A percentile compares a stretch with the other conserved stretches of the same genome.
Evolutionary conservation across 2,113 vertebrate genomes (phyloP).

Genomic region (Cyanocitta stelleri): DNA sequence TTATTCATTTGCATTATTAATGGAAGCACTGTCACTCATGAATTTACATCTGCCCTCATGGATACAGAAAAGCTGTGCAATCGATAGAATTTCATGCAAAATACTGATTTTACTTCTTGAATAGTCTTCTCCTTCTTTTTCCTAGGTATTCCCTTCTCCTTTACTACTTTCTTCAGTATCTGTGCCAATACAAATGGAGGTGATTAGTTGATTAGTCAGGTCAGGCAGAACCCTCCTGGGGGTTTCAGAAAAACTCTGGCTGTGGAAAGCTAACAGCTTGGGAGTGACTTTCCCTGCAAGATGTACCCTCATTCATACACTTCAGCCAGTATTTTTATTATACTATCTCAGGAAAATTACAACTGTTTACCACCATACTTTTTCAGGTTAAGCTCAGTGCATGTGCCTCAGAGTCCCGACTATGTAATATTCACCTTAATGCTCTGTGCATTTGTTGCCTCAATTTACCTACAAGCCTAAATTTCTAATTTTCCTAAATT

Average conservation of each 20-base stretch:
- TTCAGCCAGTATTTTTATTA: background rate
- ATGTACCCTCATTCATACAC: background rate
- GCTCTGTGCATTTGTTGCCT: background rate
- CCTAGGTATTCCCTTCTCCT: background rate
- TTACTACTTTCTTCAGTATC: background rate
- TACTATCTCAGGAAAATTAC: background rate
- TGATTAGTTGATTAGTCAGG: background rate
- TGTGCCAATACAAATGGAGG: fast-evolving
- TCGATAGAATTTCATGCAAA: background rate
- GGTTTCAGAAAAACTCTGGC: background rate
- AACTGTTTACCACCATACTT: background rate
- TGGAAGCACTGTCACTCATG: background rate
- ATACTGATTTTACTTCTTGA: background rate
- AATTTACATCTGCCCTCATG: background rate
- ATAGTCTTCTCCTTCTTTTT: background rate
- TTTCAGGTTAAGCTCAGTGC: background rate
- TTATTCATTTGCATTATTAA: background rate
- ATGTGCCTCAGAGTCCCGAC: background rate
- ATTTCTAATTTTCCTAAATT: background rate
- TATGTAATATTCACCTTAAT: background rate
- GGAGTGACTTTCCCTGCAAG: background rate
- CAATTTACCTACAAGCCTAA: background rate
- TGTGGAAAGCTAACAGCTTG: background rate
- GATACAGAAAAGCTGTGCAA: background rate
- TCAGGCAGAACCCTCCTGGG: background rate